phyloP scores from a whole-genome alignment of 2,113 vertebrate genomes.

The Toxotes jaculatrix region DNA sequence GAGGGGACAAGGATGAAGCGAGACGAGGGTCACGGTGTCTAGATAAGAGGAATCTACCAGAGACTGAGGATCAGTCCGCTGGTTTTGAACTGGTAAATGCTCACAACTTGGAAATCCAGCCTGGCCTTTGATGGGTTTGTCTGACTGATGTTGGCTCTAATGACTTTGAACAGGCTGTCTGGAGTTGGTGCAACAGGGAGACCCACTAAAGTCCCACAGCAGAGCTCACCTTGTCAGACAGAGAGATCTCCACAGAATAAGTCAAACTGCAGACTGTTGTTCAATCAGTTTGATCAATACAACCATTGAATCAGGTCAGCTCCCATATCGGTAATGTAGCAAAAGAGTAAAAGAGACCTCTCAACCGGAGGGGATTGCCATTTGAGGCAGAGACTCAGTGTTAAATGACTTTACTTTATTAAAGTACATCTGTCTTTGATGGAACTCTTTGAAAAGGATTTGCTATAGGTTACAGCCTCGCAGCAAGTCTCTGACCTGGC shows the following conservation, averaged over 20 bases:
- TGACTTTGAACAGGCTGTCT: slow-evolving; percentile 50
- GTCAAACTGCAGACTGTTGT: slow-evolving; percentile 31
- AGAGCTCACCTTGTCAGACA: slow-evolving; percentile 3
- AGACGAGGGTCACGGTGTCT: slow-evolving; percentile 17
- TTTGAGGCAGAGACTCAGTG: slow-evolving; percentile 15
- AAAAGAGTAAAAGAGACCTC: slow-evolving; percentile 21
- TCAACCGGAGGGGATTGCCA: background rate
- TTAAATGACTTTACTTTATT: slow-evolving; percentile 17
- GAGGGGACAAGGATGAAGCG: slow-evolving; percentile 21
- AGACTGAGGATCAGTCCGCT: slow-evolving; percentile 43
- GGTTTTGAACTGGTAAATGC: slow-evolving; percentile 65
- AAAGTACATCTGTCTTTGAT: slow-evolving; percentile 31
- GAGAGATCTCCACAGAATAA: slow-evolving; percentile 16
- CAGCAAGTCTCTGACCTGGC: slow-evolving; percentile 11
- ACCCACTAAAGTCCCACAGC: slow-evolving; percentile 17
- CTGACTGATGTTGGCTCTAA: slow-evolving; percentile 50
- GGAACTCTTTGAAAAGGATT: slow-evolving; percentile 23
- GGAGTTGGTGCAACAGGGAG: slow-evolving; percentile 22
- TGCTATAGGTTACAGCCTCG: background rate
- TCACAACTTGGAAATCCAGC: slow-evolving; percentile 34
- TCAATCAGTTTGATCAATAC: slow-evolving; percentile 60
- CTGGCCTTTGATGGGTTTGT: slow-evolving; percentile 58
- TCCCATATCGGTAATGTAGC: slow-evolving; percentile 2
- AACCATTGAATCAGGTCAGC: slow-evolving; percentile 28
- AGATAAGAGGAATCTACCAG: slow-evolving; percentile 41